phyloP scores from a whole-genome alignment of 64 coral and sea anemone species.

The Acropora yongei region DNA sequence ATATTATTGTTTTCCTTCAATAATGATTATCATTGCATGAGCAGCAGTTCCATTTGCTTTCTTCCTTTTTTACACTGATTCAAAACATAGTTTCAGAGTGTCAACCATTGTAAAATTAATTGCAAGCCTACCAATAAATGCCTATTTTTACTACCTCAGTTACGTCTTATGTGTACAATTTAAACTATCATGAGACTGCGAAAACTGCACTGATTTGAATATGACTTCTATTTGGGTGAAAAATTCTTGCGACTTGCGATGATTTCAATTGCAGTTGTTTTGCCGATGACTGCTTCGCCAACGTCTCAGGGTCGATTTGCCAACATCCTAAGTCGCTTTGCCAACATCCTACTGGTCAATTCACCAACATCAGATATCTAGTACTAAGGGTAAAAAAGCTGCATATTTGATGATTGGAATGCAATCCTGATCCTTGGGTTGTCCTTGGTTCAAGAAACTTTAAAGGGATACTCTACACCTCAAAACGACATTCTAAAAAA shows the following conservation, averaged over 20 bases:
- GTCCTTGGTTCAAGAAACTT: neutral
- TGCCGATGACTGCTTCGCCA: too few relatives aligned
- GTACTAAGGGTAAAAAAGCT: too few relatives aligned
- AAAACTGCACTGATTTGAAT: neutral
- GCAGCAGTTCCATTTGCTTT: neutral
- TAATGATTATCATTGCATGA: neutral
- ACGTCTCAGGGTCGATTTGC: too few relatives aligned
- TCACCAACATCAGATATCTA: too few relatives aligned
- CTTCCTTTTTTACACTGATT: neutral
- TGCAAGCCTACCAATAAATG: neutral
- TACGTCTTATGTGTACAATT: neutral
- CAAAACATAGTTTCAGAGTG: neutral
- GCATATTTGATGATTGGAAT: too few relatives aligned
- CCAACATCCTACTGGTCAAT: too few relatives aligned
- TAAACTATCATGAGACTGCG: neutral
- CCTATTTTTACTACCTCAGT: neutral
- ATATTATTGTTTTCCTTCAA: neutral
- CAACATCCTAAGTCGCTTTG: too few relatives aligned
- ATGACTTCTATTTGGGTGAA: neutral
- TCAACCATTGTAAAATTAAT: neutral
- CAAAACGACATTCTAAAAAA: neutral
- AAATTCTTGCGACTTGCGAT: neutral
- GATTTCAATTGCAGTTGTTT: neutral
- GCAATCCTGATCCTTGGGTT: too few relatives aligned
- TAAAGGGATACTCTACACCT: conserved; percentile 27